Conservation (phyloP, 1,140 invertebrate species). For the Piezodorus guildinii region DNA sequence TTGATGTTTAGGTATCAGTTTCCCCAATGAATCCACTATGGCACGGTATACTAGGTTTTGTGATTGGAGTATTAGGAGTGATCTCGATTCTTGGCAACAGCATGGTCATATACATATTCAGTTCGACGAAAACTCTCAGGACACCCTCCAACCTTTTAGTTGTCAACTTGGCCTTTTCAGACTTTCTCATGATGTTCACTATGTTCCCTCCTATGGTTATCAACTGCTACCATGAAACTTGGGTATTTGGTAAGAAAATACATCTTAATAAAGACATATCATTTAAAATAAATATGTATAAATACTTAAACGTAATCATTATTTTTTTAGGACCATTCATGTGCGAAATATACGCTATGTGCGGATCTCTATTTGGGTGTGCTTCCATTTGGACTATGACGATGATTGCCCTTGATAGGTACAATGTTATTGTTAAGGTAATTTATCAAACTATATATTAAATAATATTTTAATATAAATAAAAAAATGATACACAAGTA, state of each 20-base stretch:
- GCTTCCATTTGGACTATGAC: slow-evolving; percentile 75
- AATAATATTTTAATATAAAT: too few species aligned
- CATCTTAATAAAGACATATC: background rate
- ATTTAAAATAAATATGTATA: too few species aligned
- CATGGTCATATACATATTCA: slow-evolving; percentile 77
- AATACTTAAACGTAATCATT: background rate
- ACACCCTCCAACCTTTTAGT: slow-evolving; percentile 76
- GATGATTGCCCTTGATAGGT: slow-evolving; percentile 67
- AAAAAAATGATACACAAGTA: too few species aligned
- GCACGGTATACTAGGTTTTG: slow-evolving; percentile 64
- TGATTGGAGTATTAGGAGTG: slow-evolving; percentile 57
- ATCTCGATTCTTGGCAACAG: slow-evolving; percentile 66
- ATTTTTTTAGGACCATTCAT: slow-evolving; percentile 50
- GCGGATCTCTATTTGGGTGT: slow-evolving; percentile 67
- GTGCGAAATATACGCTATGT: slow-evolving; percentile 68
- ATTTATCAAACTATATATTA: background rate
- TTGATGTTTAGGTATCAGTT: slow-evolving; percentile 44
- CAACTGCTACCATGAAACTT: slow-evolving; percentile 77
- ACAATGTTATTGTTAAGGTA: slow-evolving; percentile 71
- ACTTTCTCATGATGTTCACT: slow-evolving; percentile 75
- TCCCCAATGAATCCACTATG: slow-evolving; percentile 66
- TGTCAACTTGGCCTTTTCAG: slow-evolving; percentile 75
- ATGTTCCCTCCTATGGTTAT: slow-evolving; percentile 76
- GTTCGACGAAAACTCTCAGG: slow-evolving; percentile 57
- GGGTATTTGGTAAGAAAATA: slow-evolving; percentile 53